Evolutionary conservation across 2,888 invertebrate genomes (phyloP).

Genomic region (Pristionchus arcanus): DNA sequence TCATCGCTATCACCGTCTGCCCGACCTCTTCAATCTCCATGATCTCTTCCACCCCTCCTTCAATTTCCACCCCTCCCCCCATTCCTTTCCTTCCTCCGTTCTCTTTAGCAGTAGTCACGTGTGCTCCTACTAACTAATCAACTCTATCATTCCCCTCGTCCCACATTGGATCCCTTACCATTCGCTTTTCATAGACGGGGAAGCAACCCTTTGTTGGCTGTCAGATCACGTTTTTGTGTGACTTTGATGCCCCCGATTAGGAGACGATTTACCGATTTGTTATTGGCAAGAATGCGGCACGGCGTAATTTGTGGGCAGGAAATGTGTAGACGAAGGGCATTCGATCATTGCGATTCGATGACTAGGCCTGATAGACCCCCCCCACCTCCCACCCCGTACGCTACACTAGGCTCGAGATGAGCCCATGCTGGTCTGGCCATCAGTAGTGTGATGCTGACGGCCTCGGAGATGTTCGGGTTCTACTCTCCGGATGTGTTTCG

Average conservation of each 20-base stretch:
- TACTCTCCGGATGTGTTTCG: not conserved
- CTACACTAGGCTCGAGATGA: not conserved
- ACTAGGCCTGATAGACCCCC: conserved; percentile 9
- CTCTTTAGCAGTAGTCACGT: conserved; percentile 39
- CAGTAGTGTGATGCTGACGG: not conserved
- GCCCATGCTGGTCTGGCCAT: not conserved
- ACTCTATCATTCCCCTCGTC: conserved; percentile 22
- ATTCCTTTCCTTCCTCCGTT: not conserved
- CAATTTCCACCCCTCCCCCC: not conserved
- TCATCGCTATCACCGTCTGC: not conserved
- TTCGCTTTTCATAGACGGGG: not conserved
- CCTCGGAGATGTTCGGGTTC: not conserved
- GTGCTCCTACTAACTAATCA: not conserved
- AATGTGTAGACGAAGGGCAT: not conserved
- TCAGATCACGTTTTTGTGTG: conserved; percentile 26
- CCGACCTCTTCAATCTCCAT: not conserved
- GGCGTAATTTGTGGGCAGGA: not conserved
- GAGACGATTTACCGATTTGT: not conserved
- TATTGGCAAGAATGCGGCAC: not conserved
- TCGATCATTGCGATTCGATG: not conserved
- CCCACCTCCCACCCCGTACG: not conserved
- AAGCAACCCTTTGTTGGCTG: no score
- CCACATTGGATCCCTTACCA: not conserved
- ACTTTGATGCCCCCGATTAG: not conserved
- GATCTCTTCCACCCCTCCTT: not conserved